A percentile compares a stretch with the other conserved stretches of the same genome.
These are phyloP conservation scores for Panagrolaimus sp. DNA, from an alignment of 1,140 invertebrate genomes.

Conservation along the genomic window DNA sequence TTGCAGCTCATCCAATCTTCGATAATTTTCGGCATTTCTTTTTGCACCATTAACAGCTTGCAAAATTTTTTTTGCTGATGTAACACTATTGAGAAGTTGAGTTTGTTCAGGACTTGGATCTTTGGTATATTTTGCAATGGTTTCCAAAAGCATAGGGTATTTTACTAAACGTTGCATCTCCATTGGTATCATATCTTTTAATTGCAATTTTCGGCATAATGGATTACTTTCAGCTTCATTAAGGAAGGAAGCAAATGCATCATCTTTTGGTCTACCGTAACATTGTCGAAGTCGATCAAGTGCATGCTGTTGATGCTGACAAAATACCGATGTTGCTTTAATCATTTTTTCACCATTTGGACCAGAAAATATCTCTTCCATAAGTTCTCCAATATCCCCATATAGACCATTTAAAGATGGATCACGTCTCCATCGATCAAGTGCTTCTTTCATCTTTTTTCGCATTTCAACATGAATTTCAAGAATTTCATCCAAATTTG, in stretches of 20 bases:
- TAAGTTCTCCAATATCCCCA: conserved; percentile 72
- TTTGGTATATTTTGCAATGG: conserved; percentile 72
- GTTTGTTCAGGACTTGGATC: conserved; percentile 52
- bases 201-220: conserved; percentile 79
- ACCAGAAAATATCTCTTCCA: conserved; percentile 73
- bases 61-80: conserved; percentile 69
- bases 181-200: conserved; percentile 64
- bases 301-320: conserved; percentile 84
- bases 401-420: conserved; percentile 67
- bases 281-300: conserved; percentile 59
- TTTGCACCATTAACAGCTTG: conserved; percentile 86
- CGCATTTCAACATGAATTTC: conserved; percentile 62
- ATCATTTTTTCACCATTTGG: conserved; percentile 69
- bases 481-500: conserved; percentile 77
- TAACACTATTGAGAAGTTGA: conserved; percentile 37
- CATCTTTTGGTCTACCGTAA: conserved; percentile 66
- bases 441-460: conserved; percentile 45
- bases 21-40: conserved; percentile 81
- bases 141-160: conserved; percentile 86
- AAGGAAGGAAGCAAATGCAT: conserved; percentile 77
- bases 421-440: conserved; percentile 39
- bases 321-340: conserved; percentile 77
- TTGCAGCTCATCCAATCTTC: conserved; percentile 78
- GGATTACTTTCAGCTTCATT: conserved; percentile 78
- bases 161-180: conserved; percentile 71